phyloP scores from a whole-genome alignment of 2,888 invertebrate species.

The Luffia ferchaultella region DNA sequence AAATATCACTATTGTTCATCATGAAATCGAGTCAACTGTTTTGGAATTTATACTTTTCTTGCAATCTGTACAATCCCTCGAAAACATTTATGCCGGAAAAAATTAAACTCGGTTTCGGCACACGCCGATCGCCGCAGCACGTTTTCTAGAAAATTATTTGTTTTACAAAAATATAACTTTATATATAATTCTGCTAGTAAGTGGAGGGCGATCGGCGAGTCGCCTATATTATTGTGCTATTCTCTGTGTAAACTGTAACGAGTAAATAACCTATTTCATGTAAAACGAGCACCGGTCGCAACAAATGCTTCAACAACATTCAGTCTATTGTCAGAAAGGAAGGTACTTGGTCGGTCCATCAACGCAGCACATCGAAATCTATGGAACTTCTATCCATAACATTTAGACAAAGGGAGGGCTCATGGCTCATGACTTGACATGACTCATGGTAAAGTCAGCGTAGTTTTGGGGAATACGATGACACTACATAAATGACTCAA shows the following conservation, averaged over 20 bases:
- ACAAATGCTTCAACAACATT: slow-evolving; percentile 62
- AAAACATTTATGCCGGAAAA: neutral
- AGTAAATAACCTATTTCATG: slow-evolving; percentile 62
- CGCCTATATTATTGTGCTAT: slow-evolving; percentile 3
- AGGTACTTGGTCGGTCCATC: slow-evolving; percentile 27
- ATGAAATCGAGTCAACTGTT: slow-evolving; percentile 19
- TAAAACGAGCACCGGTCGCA: slow-evolving; percentile 65
- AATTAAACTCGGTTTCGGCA: slow-evolving; percentile 28
- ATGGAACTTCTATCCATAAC: too few species aligned
- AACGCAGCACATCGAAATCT: too few species aligned
- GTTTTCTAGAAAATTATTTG: slow-evolving; percentile 17
- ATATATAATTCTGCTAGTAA: slow-evolving; percentile 25
- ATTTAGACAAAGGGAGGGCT: too few species aligned
- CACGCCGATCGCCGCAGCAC: slow-evolving; percentile 32
- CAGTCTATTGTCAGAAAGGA: slow-evolving; percentile 66
- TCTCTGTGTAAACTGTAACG: slow-evolving; percentile 48
- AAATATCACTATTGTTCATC: slow-evolving; percentile 57
- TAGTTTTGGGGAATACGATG: neutral
- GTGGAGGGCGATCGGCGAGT: slow-evolving; percentile 34
- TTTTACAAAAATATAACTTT: slow-evolving; percentile 49
- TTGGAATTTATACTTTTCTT: neutral
- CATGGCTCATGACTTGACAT: too few species aligned
- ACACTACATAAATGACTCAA: too few species aligned
- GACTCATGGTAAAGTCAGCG: too few species aligned
- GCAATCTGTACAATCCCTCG: neutral